These are phyloP conservation scores for Amphiprion percula DNA, from an alignment of 2,113 vertebrate species.

Conservation along the genomic window DNA sequence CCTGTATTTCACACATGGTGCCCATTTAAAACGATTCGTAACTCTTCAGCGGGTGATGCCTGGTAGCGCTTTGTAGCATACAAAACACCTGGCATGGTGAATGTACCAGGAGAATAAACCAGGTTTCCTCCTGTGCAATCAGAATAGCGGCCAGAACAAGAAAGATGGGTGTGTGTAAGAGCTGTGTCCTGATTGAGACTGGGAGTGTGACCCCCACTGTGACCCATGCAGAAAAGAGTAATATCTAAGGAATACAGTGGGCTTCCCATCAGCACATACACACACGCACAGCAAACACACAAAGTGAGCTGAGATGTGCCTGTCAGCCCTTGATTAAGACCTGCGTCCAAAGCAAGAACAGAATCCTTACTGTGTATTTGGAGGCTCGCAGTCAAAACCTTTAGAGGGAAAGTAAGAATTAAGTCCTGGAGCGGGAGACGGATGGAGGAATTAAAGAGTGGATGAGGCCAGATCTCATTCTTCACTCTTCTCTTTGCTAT, in stretches of 20 bases:
- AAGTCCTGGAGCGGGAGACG: constrained; percentile 61
- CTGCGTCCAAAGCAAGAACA: constrained; percentile 64
- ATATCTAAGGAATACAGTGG: constrained; percentile 66
- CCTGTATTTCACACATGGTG: constrained; percentile 44
- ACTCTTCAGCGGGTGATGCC: constrained; percentile 24
- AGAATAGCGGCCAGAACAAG: constrained; percentile 42
- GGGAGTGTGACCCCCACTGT: constrained; percentile 61
- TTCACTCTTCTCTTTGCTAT: constrained; percentile 53
- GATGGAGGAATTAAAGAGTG: constrained; percentile 71
- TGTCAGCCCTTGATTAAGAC: constrained; percentile 79
- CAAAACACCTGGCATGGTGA: constrained; percentile 44
- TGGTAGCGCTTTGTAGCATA: constrained; percentile 34
- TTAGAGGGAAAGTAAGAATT: constrained; percentile 62
- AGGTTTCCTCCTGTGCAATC: constrained; percentile 66
- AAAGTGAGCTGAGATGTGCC: constrained; percentile 58
- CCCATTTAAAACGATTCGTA: constrained; percentile 51
- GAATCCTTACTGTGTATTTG: constrained; percentile 69
- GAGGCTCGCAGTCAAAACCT: constrained; percentile 63
- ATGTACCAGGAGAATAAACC: constrained; percentile 46
- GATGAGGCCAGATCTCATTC: constrained; percentile 70
- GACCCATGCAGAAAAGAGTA: constrained; percentile 74
- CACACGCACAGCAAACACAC: constrained; percentile 39
- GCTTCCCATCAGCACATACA: constrained; percentile 59
- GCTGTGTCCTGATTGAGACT: constrained; percentile 65
- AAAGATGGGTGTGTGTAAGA: constrained; percentile 37